Base-by-base conservation (phyloP, 2,888 invertebrate genomes). In the Lypha dubia region DNA sequence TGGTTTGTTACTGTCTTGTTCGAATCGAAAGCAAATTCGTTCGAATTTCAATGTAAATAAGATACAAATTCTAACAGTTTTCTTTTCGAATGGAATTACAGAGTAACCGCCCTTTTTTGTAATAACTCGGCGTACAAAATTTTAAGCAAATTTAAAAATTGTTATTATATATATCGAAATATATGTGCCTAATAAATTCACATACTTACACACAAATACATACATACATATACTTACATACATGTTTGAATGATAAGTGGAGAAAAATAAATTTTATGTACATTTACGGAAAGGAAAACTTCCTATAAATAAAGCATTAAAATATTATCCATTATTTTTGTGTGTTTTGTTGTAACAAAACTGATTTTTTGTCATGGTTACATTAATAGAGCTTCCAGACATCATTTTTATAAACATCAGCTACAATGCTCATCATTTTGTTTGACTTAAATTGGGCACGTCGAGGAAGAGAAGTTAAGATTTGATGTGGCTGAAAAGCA, bases 291-390 rank as follows among this genome's bases (percentile, higher is more conserved):
- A 22, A 38, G 13, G 7, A 32, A 58, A 62, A 28, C 13, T 71
- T 46, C 20, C 24, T 63, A 74, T 53, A 82, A 82, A 71, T 68
- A 77, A 58, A 60, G 56, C 60, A 71, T 49, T 74, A 75, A 41
- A 68, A 58, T 80, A 67, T 60, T 74, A 74, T 67, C 58, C 53
- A 44, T 75, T 56, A 63, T 71, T 63, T 71, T n/a, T n/a, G n/a
- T 41, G 22, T 70, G 13, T 49, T 60, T 80, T 80, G 17, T 58
- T 67, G 60, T 53, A 65, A 71, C 60, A 82, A 70, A 63, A 73
- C 49, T 86, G 88, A 88, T 90, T 89, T 88, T 89, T 83, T 85
- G 89, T 87, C 89, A 89, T 90, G 90, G 87, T 86, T 89, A 88
- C 90, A 85, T 85, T 86, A 81, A 86, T 84, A 81, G 82, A 82